Conservation (phyloP, 2,113 vertebrate species). For the Eolophus roseicapilla region DNA sequence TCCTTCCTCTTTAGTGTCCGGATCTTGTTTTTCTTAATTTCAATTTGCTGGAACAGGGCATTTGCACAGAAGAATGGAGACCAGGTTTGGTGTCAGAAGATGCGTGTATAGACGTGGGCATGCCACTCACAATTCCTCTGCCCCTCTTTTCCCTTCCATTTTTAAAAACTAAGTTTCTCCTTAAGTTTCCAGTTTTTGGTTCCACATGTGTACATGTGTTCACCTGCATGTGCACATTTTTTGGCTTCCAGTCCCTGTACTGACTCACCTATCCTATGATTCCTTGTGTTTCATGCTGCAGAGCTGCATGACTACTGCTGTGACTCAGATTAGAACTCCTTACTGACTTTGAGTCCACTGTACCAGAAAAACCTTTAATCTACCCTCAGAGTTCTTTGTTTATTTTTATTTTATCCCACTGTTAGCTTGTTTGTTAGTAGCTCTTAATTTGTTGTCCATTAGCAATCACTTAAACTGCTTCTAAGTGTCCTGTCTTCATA, state of each 20-base stretch:
- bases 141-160: background rate
- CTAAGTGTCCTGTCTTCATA: background rate
- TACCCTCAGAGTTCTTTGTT: background rate
- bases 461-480: background rate
- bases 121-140: background rate
- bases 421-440: background rate
- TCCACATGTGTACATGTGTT: background rate
- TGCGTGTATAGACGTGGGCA: rapidly evolving
- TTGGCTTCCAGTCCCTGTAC: background rate
- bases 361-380: background rate
- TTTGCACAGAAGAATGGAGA: background rate
- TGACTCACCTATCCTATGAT: background rate
- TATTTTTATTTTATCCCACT: background rate
- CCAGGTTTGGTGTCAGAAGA: background rate
- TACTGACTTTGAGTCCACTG: background rate
- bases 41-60: background rate
- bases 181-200: background rate
- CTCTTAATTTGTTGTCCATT: background rate
- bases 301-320: background rate
- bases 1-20: background rate
- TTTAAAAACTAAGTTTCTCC: background rate
- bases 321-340: background rate
- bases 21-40: background rate
- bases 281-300: rapidly evolving
- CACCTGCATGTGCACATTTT: background rate